Evolutionary conservation across 2,113 vertebrate species (phyloP).

Genomic region (Perccottus glenii): DNA sequence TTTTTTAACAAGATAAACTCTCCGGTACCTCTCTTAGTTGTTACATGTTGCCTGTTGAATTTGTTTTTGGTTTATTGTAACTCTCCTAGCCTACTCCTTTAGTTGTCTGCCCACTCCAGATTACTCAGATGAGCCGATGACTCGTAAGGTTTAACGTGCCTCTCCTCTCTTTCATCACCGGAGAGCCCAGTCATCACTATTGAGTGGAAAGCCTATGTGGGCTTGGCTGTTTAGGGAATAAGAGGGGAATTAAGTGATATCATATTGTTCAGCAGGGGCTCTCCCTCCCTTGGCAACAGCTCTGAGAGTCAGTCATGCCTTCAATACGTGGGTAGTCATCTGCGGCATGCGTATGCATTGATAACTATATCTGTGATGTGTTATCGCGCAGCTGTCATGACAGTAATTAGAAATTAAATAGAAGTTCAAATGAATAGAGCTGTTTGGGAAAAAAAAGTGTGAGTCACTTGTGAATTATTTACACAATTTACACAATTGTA

Average conservation of each 20-base stretch:
- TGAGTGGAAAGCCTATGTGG: slow-evolving; percentile 67
- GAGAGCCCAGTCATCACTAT: slow-evolving; percentile 64
- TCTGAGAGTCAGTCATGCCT: slow-evolving; percentile 54
- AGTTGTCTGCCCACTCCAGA: slow-evolving; percentile 62
- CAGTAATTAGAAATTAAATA: slow-evolving; percentile 48
- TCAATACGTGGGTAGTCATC: slow-evolving; percentile 59
- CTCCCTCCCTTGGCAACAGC: slow-evolving; percentile 60
- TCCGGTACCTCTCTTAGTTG: too few species aligned
- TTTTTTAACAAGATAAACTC: too few species aligned
- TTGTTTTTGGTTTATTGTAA: neutral
- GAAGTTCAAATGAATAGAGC: slow-evolving; percentile 34
- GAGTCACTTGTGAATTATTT: slow-evolving; percentile 57
- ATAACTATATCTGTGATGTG: slow-evolving; percentile 48
- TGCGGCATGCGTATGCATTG: slow-evolving; percentile 2
- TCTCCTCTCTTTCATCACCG: slow-evolving; percentile 74
- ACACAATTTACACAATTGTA: slow-evolving; percentile 36
- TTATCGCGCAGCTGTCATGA: slow-evolving; percentile 60
- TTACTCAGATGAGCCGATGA: slow-evolving; percentile 78
- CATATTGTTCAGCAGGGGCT: slow-evolving; percentile 68
- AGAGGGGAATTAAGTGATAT: slow-evolving; percentile 66
- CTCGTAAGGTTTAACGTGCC: slow-evolving; percentile 69
- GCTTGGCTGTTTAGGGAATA: slow-evolving; percentile 55
- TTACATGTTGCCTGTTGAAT: neutral
- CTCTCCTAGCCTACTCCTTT: slow-evolving; percentile 10
- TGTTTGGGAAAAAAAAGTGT: slow-evolving; percentile 52